Evolutionary conservation across 2,113 vertebrate species (phyloP).

Genomic region (Macrotus californicus): DNA sequence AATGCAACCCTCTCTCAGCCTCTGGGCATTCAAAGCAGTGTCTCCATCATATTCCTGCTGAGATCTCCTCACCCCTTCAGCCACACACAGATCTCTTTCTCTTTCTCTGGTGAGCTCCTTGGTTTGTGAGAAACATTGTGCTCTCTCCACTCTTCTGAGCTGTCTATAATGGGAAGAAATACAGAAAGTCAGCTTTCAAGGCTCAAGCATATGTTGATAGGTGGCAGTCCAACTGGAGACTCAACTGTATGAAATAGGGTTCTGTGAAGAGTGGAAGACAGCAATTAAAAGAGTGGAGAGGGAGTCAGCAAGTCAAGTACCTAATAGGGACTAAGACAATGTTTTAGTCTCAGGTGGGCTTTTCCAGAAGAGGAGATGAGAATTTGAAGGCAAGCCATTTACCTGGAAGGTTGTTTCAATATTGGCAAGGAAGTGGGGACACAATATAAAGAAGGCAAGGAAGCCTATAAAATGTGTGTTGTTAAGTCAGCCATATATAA

Average conservation of each 20-base stretch:
- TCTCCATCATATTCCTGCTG: neutral
- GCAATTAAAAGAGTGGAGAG: neutral
- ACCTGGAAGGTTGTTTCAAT: neutral
- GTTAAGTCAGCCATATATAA: neutral
- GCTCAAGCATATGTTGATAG: neutral
- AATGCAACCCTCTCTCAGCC: neutral
- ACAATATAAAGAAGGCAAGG: neutral
- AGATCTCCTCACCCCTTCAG: neutral
- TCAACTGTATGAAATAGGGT: neutral
- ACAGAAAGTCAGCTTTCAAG: neutral
- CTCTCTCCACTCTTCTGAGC: neutral
- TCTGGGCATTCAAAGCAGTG: neutral
- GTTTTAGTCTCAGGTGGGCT: neutral
- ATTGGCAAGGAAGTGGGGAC: neutral
- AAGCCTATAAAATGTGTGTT: neutral
- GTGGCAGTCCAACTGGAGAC: neutral
- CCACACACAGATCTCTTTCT: neutral
- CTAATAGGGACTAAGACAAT: neutral
- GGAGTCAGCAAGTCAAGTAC: neutral
- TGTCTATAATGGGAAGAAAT: neutral
- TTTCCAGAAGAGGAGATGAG: neutral
- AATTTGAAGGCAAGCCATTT: neutral
- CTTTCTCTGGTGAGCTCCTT: neutral
- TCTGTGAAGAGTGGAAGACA: neutral
- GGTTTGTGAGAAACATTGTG: neutral